These are phyloP conservation scores for Siniperca scherzeri DNA, from an alignment of 2,797 vertebrate species.

Conservation along the genomic window DNA sequence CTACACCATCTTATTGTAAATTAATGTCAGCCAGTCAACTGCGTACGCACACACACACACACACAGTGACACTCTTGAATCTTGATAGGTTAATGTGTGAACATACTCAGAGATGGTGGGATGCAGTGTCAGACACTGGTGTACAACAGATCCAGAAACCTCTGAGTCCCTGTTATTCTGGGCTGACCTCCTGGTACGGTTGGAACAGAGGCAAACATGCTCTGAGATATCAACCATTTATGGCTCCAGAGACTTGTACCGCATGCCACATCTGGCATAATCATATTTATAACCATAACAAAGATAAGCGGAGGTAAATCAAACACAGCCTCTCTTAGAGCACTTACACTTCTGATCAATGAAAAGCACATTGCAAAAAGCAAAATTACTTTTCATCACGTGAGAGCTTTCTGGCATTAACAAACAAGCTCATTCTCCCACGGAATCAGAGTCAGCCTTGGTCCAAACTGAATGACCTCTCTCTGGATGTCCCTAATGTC, in stretches of 20 bases:
- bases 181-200: slow-evolving; percentile 68
- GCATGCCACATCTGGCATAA: slow-evolving; percentile 78
- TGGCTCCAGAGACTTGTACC: slow-evolving; percentile 66
- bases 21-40: not conserved
- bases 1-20: too few relatives aligned
- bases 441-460: slow-evolving; percentile 70
- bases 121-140: slow-evolving; percentile 65
- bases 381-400: slow-evolving; percentile 76
- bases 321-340: slow-evolving; percentile 71
- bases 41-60: slow-evolving; percentile 2
- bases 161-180: slow-evolving; percentile 64
- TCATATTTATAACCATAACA: slow-evolving; percentile 81
- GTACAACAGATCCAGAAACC: slow-evolving; percentile 54
- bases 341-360: slow-evolving; percentile 61
- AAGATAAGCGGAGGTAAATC: slow-evolving; percentile 79
- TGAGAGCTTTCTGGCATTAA: slow-evolving; percentile 74
- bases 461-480: slow-evolving; percentile 65
- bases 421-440: slow-evolving; percentile 83
- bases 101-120: slow-evolving; percentile 62
- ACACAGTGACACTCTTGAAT: slow-evolving; percentile 30
- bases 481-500: slow-evolving; percentile 58
- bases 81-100: slow-evolving; percentile 57
- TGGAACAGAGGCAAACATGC: slow-evolving; percentile 57
- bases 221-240: slow-evolving; percentile 75
- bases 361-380: slow-evolving; percentile 59